Evolutionary conservation across 2,888 invertebrate genomes (phyloP), one percentile per base, ranked within the genome.

Genomic region (Blastobasis lacticolella): DNA sequence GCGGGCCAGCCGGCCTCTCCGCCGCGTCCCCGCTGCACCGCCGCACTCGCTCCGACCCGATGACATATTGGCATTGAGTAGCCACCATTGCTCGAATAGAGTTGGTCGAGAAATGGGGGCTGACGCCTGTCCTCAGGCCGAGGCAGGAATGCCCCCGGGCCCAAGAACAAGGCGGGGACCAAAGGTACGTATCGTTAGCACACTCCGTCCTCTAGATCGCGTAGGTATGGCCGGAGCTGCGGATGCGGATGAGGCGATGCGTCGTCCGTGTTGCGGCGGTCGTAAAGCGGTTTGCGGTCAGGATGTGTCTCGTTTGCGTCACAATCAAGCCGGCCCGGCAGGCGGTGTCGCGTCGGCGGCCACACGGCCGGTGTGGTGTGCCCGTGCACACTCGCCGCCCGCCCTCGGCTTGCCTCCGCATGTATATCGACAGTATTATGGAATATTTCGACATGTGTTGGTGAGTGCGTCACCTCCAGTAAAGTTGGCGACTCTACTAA

Each of bases 31-130:
- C 78, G 69, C 76, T 71, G 71, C 78, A 67, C 57, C 63, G 49
- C 66, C 68, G 65, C 67, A 72, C 68, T 70, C 61, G 72, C 80
- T 75, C 78, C 81, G 78, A 81, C 71, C 84, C 82, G 81, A 85
- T 86, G 86, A 83, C 80, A 78, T 70, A 79, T 82, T 82, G 79
- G 77, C 69, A 64, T 79, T 90, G 91, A 91, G 90, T 91, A 91
- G 92, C 92, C 94, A 95, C 94, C 94, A 96, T 96, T 97, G 95
- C 96, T 93, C 96, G 95, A 92, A 94, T 96, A 94, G 96, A 96
- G 93, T 95, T 96, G 91, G 93, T 95, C 91, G 96, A 96, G 92
- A 95, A 95, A 95, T 96, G 96, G 96, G 96, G 96, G 94, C 95
- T 96, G 91, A 96, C 96, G 93, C 96, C 96, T 93, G 95, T 96